These are phyloP conservation scores for Sander lucioperca DNA, from an alignment of 2,113 vertebrate genomes.

Conservation along the genomic window DNA sequence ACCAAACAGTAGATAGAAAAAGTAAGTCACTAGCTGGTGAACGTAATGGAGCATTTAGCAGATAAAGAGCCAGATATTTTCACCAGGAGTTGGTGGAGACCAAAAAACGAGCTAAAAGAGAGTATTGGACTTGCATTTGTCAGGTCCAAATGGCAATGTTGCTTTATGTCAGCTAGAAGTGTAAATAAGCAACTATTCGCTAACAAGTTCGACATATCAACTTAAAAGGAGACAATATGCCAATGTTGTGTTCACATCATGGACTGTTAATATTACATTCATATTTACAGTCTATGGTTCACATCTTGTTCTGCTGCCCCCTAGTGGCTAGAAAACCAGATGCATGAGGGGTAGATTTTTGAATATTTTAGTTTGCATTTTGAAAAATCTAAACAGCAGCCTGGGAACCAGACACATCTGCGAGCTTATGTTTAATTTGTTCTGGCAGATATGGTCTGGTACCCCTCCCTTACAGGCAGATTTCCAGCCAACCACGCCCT, in stretches of 20 bases:
- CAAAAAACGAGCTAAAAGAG: neutral
- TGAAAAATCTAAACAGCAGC: neutral
- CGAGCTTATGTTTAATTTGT: too few species aligned
- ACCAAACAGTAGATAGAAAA: neutral
- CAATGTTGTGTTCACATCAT: neutral
- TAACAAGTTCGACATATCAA: neutral
- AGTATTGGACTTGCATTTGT: neutral
- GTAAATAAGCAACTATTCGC: neutral
- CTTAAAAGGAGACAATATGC: too few species aligned
- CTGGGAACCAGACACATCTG: too few species aligned
- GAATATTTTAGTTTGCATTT: neutral
- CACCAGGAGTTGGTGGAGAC: neutral
- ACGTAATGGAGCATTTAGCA: neutral
- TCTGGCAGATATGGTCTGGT: too few species aligned
- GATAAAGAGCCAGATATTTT: neutral
- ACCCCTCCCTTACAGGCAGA: too few species aligned
- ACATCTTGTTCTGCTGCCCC: neutral
- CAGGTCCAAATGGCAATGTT: neutral
- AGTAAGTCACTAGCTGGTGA: neutral
- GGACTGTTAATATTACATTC: too few species aligned
- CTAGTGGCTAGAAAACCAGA: neutral
- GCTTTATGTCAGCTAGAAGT: neutral
- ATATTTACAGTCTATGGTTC: too few species aligned
- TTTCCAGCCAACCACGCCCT: too few species aligned
- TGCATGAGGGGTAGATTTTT: neutral